Percentiles rank a stretch among this genome's conserved stretches.
phyloP scores from a whole-genome alignment of 2,888 invertebrate species.

The Siphlonurus alternatus region DNA sequence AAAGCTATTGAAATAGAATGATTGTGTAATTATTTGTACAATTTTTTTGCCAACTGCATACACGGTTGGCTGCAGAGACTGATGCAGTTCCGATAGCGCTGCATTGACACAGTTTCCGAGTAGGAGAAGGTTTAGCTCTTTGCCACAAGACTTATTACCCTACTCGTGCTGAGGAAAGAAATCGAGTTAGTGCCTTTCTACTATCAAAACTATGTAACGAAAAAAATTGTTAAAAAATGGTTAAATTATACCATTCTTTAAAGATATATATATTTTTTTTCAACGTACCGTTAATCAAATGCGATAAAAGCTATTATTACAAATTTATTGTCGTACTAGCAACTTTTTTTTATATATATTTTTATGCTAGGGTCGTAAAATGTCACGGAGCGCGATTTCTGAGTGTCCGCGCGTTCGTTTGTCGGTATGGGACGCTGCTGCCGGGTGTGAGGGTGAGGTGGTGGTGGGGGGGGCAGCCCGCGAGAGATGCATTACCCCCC shows the following conservation, averaged over 20 bases:
- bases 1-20: no score
- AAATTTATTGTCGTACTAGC: slow-evolving; percentile 1
- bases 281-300: neutral
- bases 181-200: no score
- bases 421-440: no score
- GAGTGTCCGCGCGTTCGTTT: neutral
- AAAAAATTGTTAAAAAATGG: neutral
- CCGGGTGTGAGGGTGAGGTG: no score
- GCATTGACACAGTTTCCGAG: no score
- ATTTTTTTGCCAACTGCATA: no score
- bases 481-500: neutral
- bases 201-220: neutral
- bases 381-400: neutral
- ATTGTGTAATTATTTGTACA: no score
- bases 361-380: neutral
- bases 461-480: neutral
- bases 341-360: neutral
- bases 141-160: no score
- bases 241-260: neutral
- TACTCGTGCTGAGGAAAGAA: no score
- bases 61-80: no score
- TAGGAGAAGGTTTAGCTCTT: no score
- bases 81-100: no score
- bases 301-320: slow-evolving; percentile 4
- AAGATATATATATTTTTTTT: neutral